Conservation (phyloP, 1,140 invertebrate genomes). For the Physella acuta region DNA sequence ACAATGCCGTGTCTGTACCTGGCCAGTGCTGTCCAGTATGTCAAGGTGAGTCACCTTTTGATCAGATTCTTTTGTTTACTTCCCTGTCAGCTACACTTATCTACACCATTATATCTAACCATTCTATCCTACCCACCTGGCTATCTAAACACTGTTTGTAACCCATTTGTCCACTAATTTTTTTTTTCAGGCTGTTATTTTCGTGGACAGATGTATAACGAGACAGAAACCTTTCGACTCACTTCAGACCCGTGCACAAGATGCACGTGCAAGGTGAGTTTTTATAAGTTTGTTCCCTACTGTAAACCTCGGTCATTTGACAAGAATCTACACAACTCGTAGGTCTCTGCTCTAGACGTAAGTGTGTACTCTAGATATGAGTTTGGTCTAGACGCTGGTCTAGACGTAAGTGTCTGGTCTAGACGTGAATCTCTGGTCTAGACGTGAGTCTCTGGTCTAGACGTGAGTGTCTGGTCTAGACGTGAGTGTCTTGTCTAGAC, state of each 20-base stretch:
- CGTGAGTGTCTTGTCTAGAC: no score
- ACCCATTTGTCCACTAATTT: no score
- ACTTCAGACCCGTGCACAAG: constrained; percentile 46
- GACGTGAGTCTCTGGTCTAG: neutral
- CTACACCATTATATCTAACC: neutral
- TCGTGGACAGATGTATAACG: constrained; percentile 40
- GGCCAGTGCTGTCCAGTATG: constrained; percentile 46
- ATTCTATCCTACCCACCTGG: neutral
- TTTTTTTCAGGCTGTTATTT: constrained; percentile 43
- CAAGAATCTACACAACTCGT: neutral
- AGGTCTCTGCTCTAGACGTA: neutral
- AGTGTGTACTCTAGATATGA: neutral
- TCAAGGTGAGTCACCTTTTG: constrained; percentile 30
- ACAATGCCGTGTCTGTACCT: constrained; percentile 33
- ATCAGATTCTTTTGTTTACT: neutral
- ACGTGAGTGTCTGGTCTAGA: no score
- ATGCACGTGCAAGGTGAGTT: constrained; percentile 50
- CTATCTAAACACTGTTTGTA: no score
- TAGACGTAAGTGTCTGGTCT: neutral
- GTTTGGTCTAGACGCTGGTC: neutral
- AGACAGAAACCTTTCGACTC: constrained; percentile 46
- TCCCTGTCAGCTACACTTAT: neutral
- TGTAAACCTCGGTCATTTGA: neutral
- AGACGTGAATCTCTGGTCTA: neutral
- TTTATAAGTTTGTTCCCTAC: neutral